A percentile compares a stretch with the other conserved stretches of the same genome.
These are phyloP conservation scores for Hyposoter dolosus DNA, from an alignment of 2,888 invertebrate genomes.

Conservation along the genomic window DNA sequence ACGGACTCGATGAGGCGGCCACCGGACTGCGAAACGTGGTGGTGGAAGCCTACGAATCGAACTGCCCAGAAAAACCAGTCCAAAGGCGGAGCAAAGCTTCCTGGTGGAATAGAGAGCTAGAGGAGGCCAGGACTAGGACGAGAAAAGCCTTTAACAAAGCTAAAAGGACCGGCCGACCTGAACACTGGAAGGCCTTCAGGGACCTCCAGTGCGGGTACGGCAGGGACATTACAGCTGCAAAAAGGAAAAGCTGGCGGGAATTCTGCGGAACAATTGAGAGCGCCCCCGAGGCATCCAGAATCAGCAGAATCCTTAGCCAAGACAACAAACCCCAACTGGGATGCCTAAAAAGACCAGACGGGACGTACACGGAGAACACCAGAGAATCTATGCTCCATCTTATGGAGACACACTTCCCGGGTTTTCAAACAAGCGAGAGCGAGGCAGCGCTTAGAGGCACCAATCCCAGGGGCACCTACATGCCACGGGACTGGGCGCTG, in stretches of 20 bases:
- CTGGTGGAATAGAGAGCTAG: no score
- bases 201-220: slow-evolving; percentile 1
- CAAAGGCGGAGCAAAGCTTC: not conserved
- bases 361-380: slow-evolving; percentile 21
- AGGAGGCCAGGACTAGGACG: no score
- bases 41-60: slow-evolving; percentile 38
- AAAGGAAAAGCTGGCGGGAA: slow-evolving; percentile 28
- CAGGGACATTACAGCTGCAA: not conserved
- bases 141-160: slow-evolving; percentile 36
- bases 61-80: slow-evolving; percentile 14
- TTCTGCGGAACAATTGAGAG: not conserved
- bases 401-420: slow-evolving; percentile 19
- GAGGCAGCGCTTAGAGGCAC: not conserved
- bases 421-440: no score
- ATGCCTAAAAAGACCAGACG: slow-evolving; percentile 26
- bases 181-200: not conserved
- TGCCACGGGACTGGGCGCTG: slow-evolving; percentile 1
- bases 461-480: not conserved
- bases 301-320: slow-evolving; percentile 21
- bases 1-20: no score
- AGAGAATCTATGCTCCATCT: slow-evolving; percentile 30
- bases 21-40: not conserved
- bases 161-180: slow-evolving; percentile 2
- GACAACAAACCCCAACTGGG: not conserved
- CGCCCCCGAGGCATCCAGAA: slow-evolving; percentile 5